Evolutionary conservation across 2,797 vertebrate genomes (phyloP).

Genomic region (Ataeniobius toweri): DNA sequence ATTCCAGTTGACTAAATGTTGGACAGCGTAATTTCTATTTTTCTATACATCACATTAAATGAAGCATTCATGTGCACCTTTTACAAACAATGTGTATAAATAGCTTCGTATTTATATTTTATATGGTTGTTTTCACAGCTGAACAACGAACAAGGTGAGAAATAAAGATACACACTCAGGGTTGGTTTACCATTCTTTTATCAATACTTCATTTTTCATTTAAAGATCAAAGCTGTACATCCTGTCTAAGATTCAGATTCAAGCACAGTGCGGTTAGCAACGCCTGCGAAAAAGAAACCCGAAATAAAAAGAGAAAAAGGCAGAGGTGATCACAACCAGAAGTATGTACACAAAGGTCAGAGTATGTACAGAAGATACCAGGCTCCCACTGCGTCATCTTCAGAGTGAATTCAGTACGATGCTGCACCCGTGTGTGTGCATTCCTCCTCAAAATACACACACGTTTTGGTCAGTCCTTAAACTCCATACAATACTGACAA

Average conservation of each 20-base stretch:
- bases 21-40: slow-evolving; percentile 16
- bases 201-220: slow-evolving; percentile 78
- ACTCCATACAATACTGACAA: slow-evolving; percentile 67
- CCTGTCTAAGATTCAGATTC: slow-evolving; percentile 79
- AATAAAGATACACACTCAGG: slow-evolving; percentile 56
- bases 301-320: slow-evolving; percentile 72
- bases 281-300: slow-evolving; percentile 77
- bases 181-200: slow-evolving; percentile 74
- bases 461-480: slow-evolving; percentile 60
- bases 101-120: slow-evolving; percentile 69
- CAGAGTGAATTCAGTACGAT: slow-evolving; percentile 64
- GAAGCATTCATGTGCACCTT: slow-evolving; percentile 16
- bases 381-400: slow-evolving; percentile 61
- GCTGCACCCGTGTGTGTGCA: slow-evolving; percentile 54
- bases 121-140: slow-evolving; percentile 36
- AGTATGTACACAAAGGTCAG: slow-evolving; percentile 84
- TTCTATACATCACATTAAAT: background rate
- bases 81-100: slow-evolving; percentile 58
- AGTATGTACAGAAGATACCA: slow-evolving; percentile 80
- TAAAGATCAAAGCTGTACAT: slow-evolving; percentile 84
- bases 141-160: slow-evolving; percentile 24
- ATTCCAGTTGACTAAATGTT: slow-evolving; percentile 13
- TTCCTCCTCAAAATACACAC: slow-evolving; percentile 71
- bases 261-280: slow-evolving; percentile 85
- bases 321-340: slow-evolving; percentile 83